Conservation (phyloP, 1,140 invertebrate genomes). For the Mamestra configurata region DNA sequence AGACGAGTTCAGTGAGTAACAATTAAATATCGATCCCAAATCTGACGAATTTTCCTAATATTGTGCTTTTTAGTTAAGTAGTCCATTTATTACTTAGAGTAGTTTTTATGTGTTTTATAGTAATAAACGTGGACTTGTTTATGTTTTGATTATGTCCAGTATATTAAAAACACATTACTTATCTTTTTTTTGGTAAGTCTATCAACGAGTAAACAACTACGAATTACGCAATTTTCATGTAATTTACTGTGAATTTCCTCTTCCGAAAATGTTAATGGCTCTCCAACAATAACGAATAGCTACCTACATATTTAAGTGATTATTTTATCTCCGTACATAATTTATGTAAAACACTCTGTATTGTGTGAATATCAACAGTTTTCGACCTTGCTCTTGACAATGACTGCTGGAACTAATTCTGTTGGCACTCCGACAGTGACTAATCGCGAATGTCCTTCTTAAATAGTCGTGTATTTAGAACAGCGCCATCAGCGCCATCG, state of each 20-base stretch:
- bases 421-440: constrained; percentile 11
- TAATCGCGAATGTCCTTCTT: constrained; percentile 4
- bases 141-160: no score
- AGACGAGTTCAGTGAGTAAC: no score
- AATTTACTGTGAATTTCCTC: background rate
- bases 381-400: constrained; percentile 63
- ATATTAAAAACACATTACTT: no score
- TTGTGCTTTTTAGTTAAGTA: no score
- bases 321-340: background rate
- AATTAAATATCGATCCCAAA: no score
- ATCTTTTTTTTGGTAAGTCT: background rate
- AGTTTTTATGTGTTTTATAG: no score
- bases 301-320: background rate
- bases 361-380: background rate
- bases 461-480: background rate
- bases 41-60: no score
- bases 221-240: background rate
- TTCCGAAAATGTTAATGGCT: background rate
- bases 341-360: constrained; percentile 25
- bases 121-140: no score
- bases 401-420: constrained; percentile 54
- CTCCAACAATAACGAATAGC: background rate
- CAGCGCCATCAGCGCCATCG: background rate
- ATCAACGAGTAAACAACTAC: background rate
- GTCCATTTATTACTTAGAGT: no score